Evolutionary conservation across 2,797 vertebrate species (phyloP).

Genomic region (Geotrypetes seraphini): DNA sequence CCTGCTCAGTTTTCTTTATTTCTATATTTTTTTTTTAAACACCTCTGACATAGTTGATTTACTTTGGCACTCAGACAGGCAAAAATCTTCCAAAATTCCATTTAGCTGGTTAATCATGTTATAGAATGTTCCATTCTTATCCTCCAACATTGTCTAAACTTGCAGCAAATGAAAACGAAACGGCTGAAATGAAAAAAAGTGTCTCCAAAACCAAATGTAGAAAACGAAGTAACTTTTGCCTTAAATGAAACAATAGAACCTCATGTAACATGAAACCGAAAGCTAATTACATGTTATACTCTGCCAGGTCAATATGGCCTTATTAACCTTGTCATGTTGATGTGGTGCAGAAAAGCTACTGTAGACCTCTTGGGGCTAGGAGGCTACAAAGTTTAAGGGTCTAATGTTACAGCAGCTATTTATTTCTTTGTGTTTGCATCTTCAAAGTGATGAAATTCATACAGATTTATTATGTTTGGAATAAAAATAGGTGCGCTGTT

Average conservation of each 20-base stretch:
- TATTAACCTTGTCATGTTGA: constrained; percentile 19
- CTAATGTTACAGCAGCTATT: constrained; percentile 3
- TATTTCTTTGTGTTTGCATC: background rate
- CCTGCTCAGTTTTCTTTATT: no score
- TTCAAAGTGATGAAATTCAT: background rate
- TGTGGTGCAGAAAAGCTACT: constrained; percentile 7
- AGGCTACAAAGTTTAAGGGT: background rate
- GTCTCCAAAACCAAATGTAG: background rate
- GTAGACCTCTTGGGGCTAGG: background rate
- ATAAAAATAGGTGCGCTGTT: no score
- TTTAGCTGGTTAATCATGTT: no score
- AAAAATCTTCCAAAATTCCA: no score
- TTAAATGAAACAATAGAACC: background rate
- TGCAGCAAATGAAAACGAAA: no score
- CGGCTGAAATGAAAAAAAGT: no score
- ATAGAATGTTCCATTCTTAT: no score
- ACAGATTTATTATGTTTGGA: no score
- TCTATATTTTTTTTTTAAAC: no score
- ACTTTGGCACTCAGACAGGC: no score
- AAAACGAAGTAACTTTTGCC: constrained; percentile 17
- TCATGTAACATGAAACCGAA: constrained; percentile 1
- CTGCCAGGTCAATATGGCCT: constrained; percentile 11
- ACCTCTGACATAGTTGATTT: no score
- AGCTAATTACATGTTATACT: constrained; percentile 1
- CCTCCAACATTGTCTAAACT: no score